A percentile compares a stretch with the other conserved stretches of the same genome.
Conservation (phyloP, 2,113 vertebrate species). For the Myanophis thanlyinensis region DNA sequence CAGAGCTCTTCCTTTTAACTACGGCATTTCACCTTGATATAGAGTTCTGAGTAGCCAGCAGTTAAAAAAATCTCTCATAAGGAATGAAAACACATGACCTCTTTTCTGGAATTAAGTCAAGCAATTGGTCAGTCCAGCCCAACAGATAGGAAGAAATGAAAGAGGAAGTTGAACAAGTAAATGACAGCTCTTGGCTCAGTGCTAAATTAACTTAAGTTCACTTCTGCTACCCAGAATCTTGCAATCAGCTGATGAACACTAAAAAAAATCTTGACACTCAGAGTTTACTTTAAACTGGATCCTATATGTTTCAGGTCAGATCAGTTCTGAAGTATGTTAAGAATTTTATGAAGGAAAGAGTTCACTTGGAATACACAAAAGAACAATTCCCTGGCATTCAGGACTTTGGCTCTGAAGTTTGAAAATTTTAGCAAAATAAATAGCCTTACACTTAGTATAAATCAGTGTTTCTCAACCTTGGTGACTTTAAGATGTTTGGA, state of each 20-base stretch:
- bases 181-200: constrained; percentile 48
- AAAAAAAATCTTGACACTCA: not conserved
- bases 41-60: constrained; percentile 50
- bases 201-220: constrained; percentile 60
- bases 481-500: too few species aligned
- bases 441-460: not conserved
- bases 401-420: not conserved
- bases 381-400: not conserved
- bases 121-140: not conserved
- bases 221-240: constrained; percentile 34
- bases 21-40: not conserved
- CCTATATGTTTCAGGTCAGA: not conserved
- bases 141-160: not conserved
- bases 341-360: not conserved
- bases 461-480: too few species aligned
- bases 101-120: constrained; percentile 1
- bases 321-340: not conserved
- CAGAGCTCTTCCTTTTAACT: not conserved
- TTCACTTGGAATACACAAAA: too few species aligned
- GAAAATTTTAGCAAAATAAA: not conserved
- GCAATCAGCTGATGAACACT: constrained; percentile 40
- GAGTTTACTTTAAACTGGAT: not conserved
- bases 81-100: not conserved
- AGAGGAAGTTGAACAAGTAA: constrained; percentile 8
- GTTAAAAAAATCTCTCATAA: not conserved